Conservation (phyloP, 2,797 vertebrate species). For the Peromyscus attwateri region DNA sequence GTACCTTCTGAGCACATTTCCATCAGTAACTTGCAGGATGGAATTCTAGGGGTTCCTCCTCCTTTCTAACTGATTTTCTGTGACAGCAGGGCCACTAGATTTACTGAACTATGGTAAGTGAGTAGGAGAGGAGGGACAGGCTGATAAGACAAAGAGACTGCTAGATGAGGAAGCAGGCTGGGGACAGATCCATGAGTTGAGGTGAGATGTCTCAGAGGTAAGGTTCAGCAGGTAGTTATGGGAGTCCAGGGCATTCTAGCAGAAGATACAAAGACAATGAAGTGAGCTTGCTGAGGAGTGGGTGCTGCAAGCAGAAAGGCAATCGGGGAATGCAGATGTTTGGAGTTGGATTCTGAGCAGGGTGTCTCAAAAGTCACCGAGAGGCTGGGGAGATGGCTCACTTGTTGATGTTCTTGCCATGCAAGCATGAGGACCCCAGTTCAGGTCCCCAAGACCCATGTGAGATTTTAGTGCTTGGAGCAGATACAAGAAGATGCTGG, state of each 20-base stretch:
- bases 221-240: neutral
- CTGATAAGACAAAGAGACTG: neutral
- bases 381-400: neutral
- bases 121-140: neutral
- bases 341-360: neutral
- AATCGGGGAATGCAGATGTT: no score
- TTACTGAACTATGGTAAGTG: neutral
- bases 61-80: neutral
- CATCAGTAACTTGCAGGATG: neutral
- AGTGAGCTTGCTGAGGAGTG: neutral
- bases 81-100: neutral
- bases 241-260: no score
- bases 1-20: neutral
- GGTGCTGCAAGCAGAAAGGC: no score
- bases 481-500: neutral
- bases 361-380: neutral
- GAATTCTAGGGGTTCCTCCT: neutral
- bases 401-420: no score
- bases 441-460: neutral
- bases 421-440: neutral
- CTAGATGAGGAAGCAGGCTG: neutral
- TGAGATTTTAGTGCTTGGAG: neutral
- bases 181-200: neutral
- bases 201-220: neutral
- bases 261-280: neutral